Conservation (phyloP, 37 sponge, comb jelly and placozoan genomes). For the Ephydatia muelleri region DNA sequence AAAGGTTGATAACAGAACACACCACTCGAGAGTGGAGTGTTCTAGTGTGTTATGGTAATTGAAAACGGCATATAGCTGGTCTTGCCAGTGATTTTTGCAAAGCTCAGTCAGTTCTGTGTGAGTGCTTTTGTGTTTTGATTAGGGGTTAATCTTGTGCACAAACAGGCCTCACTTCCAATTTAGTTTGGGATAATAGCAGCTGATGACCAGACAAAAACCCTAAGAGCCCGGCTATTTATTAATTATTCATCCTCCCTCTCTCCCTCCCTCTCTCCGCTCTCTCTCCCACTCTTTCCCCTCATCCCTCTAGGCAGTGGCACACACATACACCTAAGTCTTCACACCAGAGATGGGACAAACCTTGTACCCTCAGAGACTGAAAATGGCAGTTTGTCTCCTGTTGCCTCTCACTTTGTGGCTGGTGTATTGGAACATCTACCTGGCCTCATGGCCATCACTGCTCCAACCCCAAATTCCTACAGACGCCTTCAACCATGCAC, state of each 20-base stretch:
- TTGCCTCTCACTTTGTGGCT: slow-evolving; percentile 43
- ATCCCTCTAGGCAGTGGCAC: slow-evolving; percentile 22
- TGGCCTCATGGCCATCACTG: slow-evolving; percentile 36
- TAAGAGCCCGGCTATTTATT: too few relatives aligned
- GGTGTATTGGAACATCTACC: slow-evolving; percentile 50
- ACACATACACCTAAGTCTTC: slow-evolving; percentile 47
- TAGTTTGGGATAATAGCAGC: too few relatives aligned
- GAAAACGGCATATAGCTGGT: too few relatives aligned
- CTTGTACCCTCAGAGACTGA: slow-evolving; percentile 18
- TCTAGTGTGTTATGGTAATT: too few relatives aligned
- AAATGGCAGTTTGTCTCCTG: slow-evolving; percentile 6
- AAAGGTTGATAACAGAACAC: too few relatives aligned
- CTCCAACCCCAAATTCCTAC: slow-evolving; percentile 42
- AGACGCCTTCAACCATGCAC: slow-evolving; percentile 26
- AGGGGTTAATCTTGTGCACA: too few relatives aligned
- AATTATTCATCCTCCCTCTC: background rate
- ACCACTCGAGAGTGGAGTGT: too few relatives aligned
- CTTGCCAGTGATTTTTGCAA: too few relatives aligned
- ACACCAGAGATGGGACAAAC: slow-evolving; percentile 24
- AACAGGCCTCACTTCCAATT: too few relatives aligned
- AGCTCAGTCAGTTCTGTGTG: too few relatives aligned
- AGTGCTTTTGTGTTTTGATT: too few relatives aligned
- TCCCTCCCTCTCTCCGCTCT: background rate
- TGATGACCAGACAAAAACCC: too few relatives aligned
- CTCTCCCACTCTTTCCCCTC: background rate